A percentile compares a stretch with the other conserved stretches of the same genome.
These are phyloP conservation scores for Sylvietta virens DNA, from an alignment of 2,113 vertebrate species.

Conservation along the genomic window DNA sequence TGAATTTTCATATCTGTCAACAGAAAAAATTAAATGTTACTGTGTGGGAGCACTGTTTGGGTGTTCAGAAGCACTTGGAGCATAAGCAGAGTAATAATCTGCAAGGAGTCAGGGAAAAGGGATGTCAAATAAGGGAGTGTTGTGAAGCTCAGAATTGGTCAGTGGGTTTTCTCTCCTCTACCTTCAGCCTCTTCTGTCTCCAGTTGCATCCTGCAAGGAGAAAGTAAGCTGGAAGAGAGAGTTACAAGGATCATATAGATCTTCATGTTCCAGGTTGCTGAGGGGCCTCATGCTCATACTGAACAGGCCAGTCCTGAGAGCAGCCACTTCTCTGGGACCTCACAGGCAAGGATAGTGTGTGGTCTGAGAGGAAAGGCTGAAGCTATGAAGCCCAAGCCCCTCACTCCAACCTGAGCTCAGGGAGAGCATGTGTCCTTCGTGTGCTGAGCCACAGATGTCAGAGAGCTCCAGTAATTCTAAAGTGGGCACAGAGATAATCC, in stretches of 20 bases:
- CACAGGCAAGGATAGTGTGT: neutral
- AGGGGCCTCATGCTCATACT: neutral
- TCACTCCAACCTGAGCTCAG: neutral
- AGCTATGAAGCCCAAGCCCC: neutral
- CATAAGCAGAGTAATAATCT: neutral
- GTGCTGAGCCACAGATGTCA: neutral
- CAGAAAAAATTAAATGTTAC: neutral
- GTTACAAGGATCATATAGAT: accelerated
- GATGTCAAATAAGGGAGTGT: neutral
- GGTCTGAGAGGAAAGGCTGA: neutral
- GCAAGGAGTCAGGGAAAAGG: neutral
- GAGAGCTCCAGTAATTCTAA: neutral
- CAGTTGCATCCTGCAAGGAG: neutral
- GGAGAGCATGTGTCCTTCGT: neutral
- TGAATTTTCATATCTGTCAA: neutral
- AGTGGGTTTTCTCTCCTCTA: neutral
- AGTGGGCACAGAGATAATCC: neutral
- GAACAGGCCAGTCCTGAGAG: neutral
- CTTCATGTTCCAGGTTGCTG: accelerated
- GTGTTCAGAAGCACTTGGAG: neutral
- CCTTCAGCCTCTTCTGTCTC: neutral
- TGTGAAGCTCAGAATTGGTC: neutral
- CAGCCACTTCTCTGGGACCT: neutral
- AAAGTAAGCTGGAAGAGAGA: neutral
- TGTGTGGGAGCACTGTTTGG: neutral